phyloP scores from a whole-genome alignment of 2,888 invertebrate species.

The Pterobdella sp. region DNA sequence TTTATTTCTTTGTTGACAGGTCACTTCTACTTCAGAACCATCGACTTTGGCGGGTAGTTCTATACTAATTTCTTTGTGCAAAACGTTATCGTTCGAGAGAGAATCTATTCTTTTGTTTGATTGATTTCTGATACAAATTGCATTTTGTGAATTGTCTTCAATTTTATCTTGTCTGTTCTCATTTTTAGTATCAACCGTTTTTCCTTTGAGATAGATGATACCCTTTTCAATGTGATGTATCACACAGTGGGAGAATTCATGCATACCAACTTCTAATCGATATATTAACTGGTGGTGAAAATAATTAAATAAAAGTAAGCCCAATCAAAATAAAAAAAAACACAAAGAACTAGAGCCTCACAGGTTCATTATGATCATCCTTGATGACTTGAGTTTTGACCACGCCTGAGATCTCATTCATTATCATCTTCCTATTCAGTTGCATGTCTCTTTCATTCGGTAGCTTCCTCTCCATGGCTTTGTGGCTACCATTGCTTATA shows the following conservation, averaged over 20 bases:
- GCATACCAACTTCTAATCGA: not conserved
- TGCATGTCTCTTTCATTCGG: no score
- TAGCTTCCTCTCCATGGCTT: no score
- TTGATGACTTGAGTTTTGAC: not conserved
- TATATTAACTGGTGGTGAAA: not conserved
- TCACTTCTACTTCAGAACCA: not conserved
- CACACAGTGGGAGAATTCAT: not conserved
- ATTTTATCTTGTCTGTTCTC: not conserved
- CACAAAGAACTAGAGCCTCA: not conserved
- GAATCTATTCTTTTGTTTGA: no score
- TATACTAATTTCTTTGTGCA: not conserved
- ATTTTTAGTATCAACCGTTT: not conserved
- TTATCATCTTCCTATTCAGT: not conserved
- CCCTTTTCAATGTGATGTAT: not conserved
- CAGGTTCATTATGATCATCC: not conserved
- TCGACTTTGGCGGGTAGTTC: not conserved
- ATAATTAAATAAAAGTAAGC: not conserved
- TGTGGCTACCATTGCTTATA: no score
- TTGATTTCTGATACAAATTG: no score
- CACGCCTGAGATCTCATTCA: not conserved
- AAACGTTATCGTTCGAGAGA: no score
- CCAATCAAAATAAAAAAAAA: not conserved
- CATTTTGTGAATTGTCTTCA: no score
- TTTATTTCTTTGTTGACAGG: not conserved
- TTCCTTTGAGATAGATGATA: not conserved